Base-by-base conservation (phyloP, 1,140 invertebrate species). In the Megalonaias nervosa region DNA sequence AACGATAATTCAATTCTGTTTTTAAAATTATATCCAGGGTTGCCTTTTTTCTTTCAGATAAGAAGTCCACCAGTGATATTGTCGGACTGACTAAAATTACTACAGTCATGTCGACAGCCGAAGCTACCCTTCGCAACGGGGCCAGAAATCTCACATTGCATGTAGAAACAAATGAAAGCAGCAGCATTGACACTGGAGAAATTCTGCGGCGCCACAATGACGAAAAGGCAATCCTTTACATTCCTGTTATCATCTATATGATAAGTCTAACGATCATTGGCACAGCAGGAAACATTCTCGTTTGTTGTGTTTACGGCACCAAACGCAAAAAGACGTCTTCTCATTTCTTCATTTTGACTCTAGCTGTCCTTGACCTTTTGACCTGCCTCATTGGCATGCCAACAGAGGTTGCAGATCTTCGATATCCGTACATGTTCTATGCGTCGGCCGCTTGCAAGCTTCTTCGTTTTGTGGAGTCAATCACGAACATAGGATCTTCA, bases 301-400 rank as follows among this genome's bases (percentile, higher is more conserved):
- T 89, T 6, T 86, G 84, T 21, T 81, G 79, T 60, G 88, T 89
- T n/a, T 89, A 89, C 75, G 83, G 80, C 65, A 77, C 73, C 61
- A 85, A 87, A 66, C 68, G 71, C 9, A 84, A 81, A 48, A 87
- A 87, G 71, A 78, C 84, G 1, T 88, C 88, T 0, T 89, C 88
- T 0, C 84, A 88, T 81, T 88, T 85, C 75, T 89, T 89, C 77
- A 89, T 89, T 48, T 70, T 89, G 23, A 82, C 84, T 9, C 78
- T 89, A n/a, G 86, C 88, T 55, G 71, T 83, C 62, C 82, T 89
- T 69, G 88, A 89, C 81, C 83, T 89, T 21, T 77, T 89, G 65
- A 88, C 82, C 21, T 89, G 88, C 70, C 59, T 87, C 13, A 81
- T 89, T 31, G 88, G 88, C 16, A 85, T 89, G 77, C 88, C 88